Evolutionary conservation across 2,888 invertebrate species (phyloP), one percentile per base, ranked within the genome.

Genomic region (Drosophila acutilabella): DNA sequence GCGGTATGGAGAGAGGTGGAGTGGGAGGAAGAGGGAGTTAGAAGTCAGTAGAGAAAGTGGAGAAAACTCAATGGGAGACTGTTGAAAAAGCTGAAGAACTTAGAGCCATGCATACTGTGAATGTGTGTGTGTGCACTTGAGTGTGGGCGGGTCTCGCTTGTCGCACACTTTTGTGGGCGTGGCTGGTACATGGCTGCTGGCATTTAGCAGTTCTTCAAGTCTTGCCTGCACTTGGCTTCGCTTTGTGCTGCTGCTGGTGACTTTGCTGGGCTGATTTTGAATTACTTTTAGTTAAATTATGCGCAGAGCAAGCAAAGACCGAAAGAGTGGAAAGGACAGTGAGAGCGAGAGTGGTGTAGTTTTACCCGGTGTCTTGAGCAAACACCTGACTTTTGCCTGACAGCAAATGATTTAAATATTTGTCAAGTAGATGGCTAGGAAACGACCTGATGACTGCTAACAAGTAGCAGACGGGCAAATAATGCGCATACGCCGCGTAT

Each of bases 281-380:
- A 81, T 65, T 72, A 65, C 85, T 81, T 71, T 80, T 59, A 66
- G 83, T 81, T 85, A 76, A 81, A 85, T 81, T 81, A 81, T 85
- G 86, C 83, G 67, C 56, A 47, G 36, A 36, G 36, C 18, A 36
- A 33, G 20, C 33, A 42, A n/a, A n/a, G 44, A 13, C 11, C 5
- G 18, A 2, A 5, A 10, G 10, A 1, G 13, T 13, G 13, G 13
- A 10, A n/a, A 16, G 10, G 7, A 33, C 4, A 6, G 33, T 4
- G 30, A 6, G 13, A 16, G 18, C 3, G 44, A 26, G 45, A n/a
- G 16, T 0, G 30, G 8, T 30, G 2, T 26, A 7, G 26, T 2
- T 26, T 7, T 26, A 26, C n/a, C 5, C 8, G 14, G n/a, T 11
- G 30, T 53, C 52, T 41, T 13, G 33, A 26, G 16, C 54, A 53